Base-by-base conservation (phyloP, 2,113 vertebrate species). In the Aspiorhynchus laticeps region DNA sequence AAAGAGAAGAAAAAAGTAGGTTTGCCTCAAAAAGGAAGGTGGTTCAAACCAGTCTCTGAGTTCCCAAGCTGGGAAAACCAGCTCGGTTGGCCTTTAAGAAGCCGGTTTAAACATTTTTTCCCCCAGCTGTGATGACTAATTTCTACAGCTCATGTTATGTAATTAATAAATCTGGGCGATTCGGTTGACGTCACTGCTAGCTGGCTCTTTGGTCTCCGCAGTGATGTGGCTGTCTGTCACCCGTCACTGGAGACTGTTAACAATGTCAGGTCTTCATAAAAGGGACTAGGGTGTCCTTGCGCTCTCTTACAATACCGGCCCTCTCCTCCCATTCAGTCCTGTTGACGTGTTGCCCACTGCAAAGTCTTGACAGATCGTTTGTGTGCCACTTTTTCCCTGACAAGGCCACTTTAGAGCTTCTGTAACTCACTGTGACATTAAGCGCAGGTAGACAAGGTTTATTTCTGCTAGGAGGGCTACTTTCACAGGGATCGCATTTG, bases 331-430 rank as follows among this genome's bases (percentile, higher is more conserved):
- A 48, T 87, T 73, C 73, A 46, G 53, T 90, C 28, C 36, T 8
- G 9, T 73, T 82, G 48, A 78, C 43, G 28, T 15, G 59, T 71
- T 51, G 21, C 38, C 19, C 21, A 33, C 79, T 80, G 4, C 31
- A 9, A 87, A 71, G 85, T 73, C 53, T 85, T 91, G 90, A 91
- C 88, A 88, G 83, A 81, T 87, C 84, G 86, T 93, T 91, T 93
- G 89, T 93, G 92, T 90, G 31, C 81, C 77, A 80, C 86, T n/a
- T 74, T 53, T 77, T 77, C 77, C 69, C 61, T 79, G 79, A 85
- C 71, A 59, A 67, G 85, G 73, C 77, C 69, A 75, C 24, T 76
- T 33, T 28, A 38, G 41, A 21, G 11, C 46, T 88, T 85, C 67
- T 53, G 76, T 85, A 85, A 81, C 65, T 38, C 53, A 4, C 53